These are phyloP conservation scores for Anthonomus grandis DNA, from an alignment of 1,140 invertebrate species.

Conservation along the genomic window DNA sequence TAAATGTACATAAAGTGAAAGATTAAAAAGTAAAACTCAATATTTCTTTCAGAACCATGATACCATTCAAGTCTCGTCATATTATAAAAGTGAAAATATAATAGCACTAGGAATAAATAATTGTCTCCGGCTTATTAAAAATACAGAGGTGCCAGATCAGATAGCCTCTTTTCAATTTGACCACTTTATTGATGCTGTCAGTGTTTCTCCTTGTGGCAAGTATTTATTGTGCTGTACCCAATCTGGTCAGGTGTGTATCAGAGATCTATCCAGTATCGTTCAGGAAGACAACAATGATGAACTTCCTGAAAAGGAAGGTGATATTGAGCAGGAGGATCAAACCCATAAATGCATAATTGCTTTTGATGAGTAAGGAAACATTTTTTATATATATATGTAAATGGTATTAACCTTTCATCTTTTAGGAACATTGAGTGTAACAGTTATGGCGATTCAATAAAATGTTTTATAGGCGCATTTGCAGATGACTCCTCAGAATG, in stretches of 20 bases:
- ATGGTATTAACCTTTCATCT: not conserved
- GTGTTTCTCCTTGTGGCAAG: conserved; percentile 3
- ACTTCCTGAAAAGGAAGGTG: not conserved
- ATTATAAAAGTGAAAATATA: no score
- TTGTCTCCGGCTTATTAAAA: conserved; percentile 11
- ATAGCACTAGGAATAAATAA: conserved; percentile 18
- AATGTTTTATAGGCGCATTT: not conserved
- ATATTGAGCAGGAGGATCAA: not conserved
- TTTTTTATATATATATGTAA: not conserved
- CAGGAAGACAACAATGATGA: not conserved
- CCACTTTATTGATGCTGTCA: conserved; percentile 5
- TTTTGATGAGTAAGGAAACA: conserved; percentile 3
- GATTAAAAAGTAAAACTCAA: no score
- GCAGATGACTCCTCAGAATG: not conserved
- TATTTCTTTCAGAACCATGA: no score
- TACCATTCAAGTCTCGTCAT: no score
- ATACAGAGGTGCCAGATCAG: conserved; percentile 6
- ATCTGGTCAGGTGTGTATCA: conserved; percentile 6
- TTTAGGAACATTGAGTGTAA: not conserved
- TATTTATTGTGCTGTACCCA: conserved; percentile 7
- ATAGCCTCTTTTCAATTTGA: conserved; percentile 5
- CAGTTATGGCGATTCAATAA: not conserved
- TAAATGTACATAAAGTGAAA: no score
- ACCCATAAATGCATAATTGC: not conserved
- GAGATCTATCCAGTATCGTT: conserved; percentile 4